These are phyloP conservation scores for Tokudaia tokunoshimensis DNA, from an alignment of 2,797 vertebrate species.

Conservation along the genomic window DNA sequence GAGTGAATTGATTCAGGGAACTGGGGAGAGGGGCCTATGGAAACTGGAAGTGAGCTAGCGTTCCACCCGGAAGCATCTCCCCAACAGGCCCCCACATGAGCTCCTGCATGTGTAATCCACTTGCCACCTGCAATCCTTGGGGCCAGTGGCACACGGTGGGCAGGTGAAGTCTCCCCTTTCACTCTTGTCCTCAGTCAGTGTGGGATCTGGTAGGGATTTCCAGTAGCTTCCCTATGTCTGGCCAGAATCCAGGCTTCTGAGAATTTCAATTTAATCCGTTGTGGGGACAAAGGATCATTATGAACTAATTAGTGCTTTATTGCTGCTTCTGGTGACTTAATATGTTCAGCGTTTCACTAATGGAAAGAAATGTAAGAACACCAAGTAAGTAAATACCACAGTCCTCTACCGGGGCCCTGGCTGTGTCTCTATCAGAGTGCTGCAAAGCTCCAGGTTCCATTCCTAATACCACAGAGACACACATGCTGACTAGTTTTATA, in stretches of 20 bases:
- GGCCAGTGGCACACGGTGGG: background rate
- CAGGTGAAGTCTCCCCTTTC: background rate
- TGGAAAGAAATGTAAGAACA: conserved; percentile 78
- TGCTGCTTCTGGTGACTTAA: conserved; percentile 86
- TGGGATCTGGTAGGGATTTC: background rate
- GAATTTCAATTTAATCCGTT: conserved; percentile 86
- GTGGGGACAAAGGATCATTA: conserved; percentile 85
- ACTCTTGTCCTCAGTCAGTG: conserved; percentile 48
- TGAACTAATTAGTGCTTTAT: conserved; percentile 88
- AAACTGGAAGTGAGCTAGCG: background rate
- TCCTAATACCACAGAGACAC: background rate
- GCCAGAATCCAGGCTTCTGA: conserved; percentile 83
- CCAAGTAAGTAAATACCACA: conserved; percentile 34
- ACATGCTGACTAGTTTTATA: background rate
- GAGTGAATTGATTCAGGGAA: background rate
- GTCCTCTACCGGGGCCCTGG: background rate
- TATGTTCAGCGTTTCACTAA: conserved; percentile 84
- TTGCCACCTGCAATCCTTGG: background rate
- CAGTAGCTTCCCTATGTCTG: conserved; percentile 81
- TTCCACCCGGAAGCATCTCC: background rate
- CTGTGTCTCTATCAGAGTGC: background rate
- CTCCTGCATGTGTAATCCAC: background rate
- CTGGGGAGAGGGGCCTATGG: background rate
- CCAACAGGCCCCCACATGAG: background rate
- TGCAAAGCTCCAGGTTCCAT: too few species aligned